These are phyloP conservation scores for Phaenicophaeus curvirostris DNA, from an alignment of 2,797 vertebrate species.

Conservation along the genomic window DNA sequence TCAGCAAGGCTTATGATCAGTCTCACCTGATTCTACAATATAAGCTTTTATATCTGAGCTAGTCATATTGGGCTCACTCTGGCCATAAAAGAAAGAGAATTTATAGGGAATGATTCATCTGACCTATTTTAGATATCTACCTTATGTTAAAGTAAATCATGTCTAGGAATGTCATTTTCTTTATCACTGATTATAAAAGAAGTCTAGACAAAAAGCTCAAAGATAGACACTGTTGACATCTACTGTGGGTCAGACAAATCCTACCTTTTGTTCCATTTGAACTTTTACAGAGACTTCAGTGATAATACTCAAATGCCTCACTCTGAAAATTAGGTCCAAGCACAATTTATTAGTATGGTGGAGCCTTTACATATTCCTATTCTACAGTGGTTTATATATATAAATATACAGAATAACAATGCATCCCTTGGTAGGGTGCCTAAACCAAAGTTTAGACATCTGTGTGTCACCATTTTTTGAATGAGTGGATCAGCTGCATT, in stretches of 20 bases:
- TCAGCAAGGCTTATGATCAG: background rate
- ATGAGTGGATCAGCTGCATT: background rate
- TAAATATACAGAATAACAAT: background rate
- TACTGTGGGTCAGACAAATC: background rate
- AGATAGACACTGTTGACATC: background rate
- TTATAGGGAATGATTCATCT: background rate
- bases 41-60: background rate
- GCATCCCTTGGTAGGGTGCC: background rate
- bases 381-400: background rate
- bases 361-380: background rate
- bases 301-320: background rate
- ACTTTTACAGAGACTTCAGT: background rate
- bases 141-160: background rate
- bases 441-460: background rate
- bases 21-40: background rate
- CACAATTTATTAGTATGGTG: background rate
- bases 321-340: background rate
- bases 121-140: background rate
- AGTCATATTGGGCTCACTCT: background rate
- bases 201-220: background rate
- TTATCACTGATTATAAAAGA: background rate
- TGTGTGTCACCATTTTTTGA: background rate
- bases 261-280: background rate
- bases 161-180: background rate
- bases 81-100: background rate